Percentiles rank a stretch among this genome's conserved stretches.
These are phyloP conservation scores for Thinocorus orbignyianus DNA, from an alignment of 2,113 vertebrate genomes.

Conservation along the genomic window DNA sequence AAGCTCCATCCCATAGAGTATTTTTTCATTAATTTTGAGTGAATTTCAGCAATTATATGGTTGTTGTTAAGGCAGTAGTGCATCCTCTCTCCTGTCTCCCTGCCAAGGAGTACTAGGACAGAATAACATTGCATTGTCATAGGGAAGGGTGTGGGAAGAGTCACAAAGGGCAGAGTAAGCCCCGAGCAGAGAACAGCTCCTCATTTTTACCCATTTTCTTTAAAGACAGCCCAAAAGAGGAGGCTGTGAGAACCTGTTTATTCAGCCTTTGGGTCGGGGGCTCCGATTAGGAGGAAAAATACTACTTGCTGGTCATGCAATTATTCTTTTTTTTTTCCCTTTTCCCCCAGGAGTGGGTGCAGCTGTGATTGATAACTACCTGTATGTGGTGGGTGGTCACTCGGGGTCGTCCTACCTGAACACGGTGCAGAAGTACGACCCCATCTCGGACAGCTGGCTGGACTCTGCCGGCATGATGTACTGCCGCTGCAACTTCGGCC, in stretches of 20 bases:
- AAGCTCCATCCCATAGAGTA: too few species aligned
- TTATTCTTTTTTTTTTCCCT: not conserved
- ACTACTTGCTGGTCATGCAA: not conserved
- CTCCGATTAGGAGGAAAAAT: fast-evolving
- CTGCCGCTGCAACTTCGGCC: conserved; percentile 97
- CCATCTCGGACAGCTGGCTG: conserved; percentile 92
- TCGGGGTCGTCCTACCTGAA: conserved; percentile 97
- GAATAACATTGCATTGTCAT: fast-evolving
- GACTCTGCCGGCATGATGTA: conserved; percentile 96
- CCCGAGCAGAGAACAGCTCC: fast-evolving
- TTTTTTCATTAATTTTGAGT: not conserved
- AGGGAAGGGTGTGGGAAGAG: fast-evolving
- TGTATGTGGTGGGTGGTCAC: conserved; percentile 97
- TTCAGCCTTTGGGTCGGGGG: fast-evolving
- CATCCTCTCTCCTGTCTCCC: not conserved
- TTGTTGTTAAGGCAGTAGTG: not conserved
- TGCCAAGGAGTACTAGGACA: fast-evolving
- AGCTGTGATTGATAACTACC: conserved; percentile 93
- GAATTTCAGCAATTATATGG: not conserved
- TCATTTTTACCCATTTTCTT: fast-evolving
- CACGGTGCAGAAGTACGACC: conserved; percentile 94
- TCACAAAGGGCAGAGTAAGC: not conserved
- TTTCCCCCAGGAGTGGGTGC: conserved; percentile 87
- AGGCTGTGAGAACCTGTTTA: fast-evolving
- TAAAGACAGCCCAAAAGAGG: too few species aligned